Evolutionary conservation across 2,113 vertebrate species (phyloP), one percentile per base, ranked within the genome.

Genomic region (Corydoras maculifer): DNA sequence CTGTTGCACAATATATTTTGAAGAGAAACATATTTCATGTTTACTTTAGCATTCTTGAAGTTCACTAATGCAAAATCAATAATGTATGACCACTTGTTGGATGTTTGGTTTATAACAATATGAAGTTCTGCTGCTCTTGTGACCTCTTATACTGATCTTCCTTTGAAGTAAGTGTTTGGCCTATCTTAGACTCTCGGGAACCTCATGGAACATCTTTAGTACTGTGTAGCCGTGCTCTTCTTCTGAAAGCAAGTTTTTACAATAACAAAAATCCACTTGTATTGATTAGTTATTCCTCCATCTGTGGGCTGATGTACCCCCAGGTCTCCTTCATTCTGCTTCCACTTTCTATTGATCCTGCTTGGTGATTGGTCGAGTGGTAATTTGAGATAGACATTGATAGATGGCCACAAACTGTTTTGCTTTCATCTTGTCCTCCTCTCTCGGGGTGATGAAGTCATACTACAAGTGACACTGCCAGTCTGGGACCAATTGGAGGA

Each of bases 331-430:
- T 82, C 81, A 81, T 79, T 86, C 80, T 81, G 81, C 87, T 81
- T 84, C 83, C 81, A 87, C 87, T 92, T 83, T 82, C 78, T 89
- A 92, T 91, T 86, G 94, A 94, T 94, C 91, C 88, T 79, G 76
- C 68, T 81, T 54, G 62, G 85, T 91, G 92, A 92, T 92, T 89
- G 87, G 90, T 92, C 80, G 91, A 84, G 86, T 83, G 77, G 83
- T 87, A 86, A 91, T 90, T 86, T 86, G 84, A 89, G 91, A 85
- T 80, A 82, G 93, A 93, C 91, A 83, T 82, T 93, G 94, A 94
- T 84, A 83, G 91, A 95, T 93, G 91, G 80, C 72, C 80, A 87
- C 81, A 70, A 85, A 83, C 85, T 86, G 83, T 87, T 90, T 88
- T 84, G 81, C 88, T 85, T 91, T 88, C 65, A 51, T 70, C 70